Evolutionary conservation across 1,140 invertebrate genomes (phyloP), one percentile per base, ranked within the genome.

Genomic region (Yoshiicerus persimilis): DNA sequence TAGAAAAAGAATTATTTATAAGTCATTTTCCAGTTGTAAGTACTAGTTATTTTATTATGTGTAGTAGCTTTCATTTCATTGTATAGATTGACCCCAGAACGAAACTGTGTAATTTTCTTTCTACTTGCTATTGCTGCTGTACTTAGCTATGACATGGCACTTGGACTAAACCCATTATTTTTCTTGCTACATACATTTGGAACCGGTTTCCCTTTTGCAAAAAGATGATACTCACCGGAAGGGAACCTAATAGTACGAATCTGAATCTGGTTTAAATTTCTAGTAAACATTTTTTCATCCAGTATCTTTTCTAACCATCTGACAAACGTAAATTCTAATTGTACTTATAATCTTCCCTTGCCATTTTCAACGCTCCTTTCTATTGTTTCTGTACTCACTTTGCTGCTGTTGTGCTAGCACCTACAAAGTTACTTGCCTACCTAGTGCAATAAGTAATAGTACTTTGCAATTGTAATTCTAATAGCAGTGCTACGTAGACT

Each of bases 321-420:
- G 30, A 80, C 75, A 80, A 80, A 80, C 75, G 75, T 80, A 80
- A 70, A 80, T 80, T 80, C 20, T 80, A 80, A 80, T 70, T 70
- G 66, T 70, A n/a, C n/a, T n/a, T n/a, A 70, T 80, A 80, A 80
- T 80, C 75, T 32, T 23, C 1, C 75, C 30, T 36, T n/a, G 34
- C 34, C 38, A 30, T 80, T 70, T 36, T 34, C 75, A 20, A 38
- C n/a, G n/a, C 16, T 80, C 2, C 34, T 38, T 11, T 16, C 41
- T n/a, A n/a, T n/a, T n/a, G n/a, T n/a, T n/a, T n/a, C n/a, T n/a
- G n/a, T n/a, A n/a, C n/a, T n/a, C n/a, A n/a, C n/a, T n/a, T n/a
- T n/a, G n/a, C n/a, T n/a, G n/a, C 16, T 56, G 20, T 56, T 56
- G 20, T 56, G 3, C 16, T 56, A 56, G 20, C n/a, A 56, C 47